These are phyloP conservation scores for Morone chrysops DNA, from an alignment of 2,113 vertebrate genomes.

Conservation along the genomic window DNA sequence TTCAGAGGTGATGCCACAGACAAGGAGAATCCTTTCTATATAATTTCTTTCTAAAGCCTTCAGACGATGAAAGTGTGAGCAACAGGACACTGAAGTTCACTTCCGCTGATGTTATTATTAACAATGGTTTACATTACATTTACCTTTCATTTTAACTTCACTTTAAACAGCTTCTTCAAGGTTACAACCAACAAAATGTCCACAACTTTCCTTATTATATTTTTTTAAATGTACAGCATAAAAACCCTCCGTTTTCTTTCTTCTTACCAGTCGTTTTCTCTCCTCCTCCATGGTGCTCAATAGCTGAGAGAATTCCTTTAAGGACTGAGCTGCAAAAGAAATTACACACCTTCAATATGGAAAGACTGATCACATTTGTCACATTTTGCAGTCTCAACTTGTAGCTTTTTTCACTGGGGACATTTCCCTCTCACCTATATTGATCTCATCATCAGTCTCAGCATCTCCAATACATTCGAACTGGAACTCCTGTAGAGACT, in stretches of 20 bases:
- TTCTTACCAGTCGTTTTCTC: slow-evolving; percentile 93
- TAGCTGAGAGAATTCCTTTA: slow-evolving; percentile 97
- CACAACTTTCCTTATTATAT: not conserved
- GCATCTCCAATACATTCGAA: slow-evolving; percentile 98
- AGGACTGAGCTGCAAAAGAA: slow-evolving; percentile 90
- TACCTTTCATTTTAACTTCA: not conserved
- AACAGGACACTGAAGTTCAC: too few relatives aligned
- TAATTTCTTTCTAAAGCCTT: not conserved
- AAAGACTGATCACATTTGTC: not conserved
- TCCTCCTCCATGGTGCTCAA: slow-evolving; percentile 97
- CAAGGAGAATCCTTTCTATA: not conserved
- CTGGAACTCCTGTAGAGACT: slow-evolving; percentile 96
- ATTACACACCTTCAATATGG: slow-evolving; percentile 5
- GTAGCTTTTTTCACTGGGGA: too few relatives aligned
- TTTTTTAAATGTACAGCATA: not conserved
- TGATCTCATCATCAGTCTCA: slow-evolving; percentile 98
- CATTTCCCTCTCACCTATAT: slow-evolving; percentile 89
- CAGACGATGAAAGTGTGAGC: too few relatives aligned
- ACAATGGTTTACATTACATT: too few relatives aligned
- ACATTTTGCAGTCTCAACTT: not conserved
- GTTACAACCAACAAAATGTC: not conserved
- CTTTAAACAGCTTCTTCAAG: not conserved
- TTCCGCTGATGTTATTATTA: too few relatives aligned
- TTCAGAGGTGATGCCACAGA: not conserved
- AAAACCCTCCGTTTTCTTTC: not conserved